Percentiles rank a stretch among this genome's conserved stretches.
These are phyloP conservation scores for Leptopilina myrica DNA, from an alignment of 2,888 invertebrate species.

Conservation along the genomic window DNA sequence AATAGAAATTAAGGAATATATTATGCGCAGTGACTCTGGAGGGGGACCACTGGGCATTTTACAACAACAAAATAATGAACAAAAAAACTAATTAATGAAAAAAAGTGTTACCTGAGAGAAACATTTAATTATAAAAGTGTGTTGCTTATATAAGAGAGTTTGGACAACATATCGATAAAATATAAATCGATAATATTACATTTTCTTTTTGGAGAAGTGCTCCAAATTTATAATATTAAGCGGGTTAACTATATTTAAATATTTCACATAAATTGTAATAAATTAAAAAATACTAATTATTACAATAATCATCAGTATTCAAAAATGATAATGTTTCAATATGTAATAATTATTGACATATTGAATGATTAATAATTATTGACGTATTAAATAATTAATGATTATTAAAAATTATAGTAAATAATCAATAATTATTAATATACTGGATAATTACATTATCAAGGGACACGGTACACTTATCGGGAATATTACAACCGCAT, in stretches of 20 bases:
- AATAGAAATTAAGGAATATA: slow-evolving; percentile 42
- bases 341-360: background rate
- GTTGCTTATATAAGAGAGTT: slow-evolving; percentile 30
- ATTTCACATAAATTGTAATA: background rate
- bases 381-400: no score
- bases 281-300: slow-evolving; percentile 4
- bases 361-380: background rate
- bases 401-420: no score
- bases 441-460: background rate
- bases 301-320: background rate
- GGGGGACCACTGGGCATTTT: slow-evolving; percentile 39
- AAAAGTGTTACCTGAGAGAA: slow-evolving; percentile 33
- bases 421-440: background rate
- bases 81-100: background rate
- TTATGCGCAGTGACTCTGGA: slow-evolving; percentile 50
- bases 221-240: background rate
- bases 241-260: slow-evolving; percentile 1
- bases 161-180: slow-evolving; percentile 29
- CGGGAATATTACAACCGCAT: background rate
- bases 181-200: slow-evolving; percentile 10
- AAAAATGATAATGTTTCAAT: background rate
- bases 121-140: background rate
- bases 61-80: background rate
- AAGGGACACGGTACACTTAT: no score
- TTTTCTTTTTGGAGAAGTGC: background rate